A percentile compares a stretch with the other conserved stretches of the same genome.
These are phyloP conservation scores for Amniataba percoides DNA, from an alignment of 2,797 vertebrate species.

Conservation along the genomic window DNA sequence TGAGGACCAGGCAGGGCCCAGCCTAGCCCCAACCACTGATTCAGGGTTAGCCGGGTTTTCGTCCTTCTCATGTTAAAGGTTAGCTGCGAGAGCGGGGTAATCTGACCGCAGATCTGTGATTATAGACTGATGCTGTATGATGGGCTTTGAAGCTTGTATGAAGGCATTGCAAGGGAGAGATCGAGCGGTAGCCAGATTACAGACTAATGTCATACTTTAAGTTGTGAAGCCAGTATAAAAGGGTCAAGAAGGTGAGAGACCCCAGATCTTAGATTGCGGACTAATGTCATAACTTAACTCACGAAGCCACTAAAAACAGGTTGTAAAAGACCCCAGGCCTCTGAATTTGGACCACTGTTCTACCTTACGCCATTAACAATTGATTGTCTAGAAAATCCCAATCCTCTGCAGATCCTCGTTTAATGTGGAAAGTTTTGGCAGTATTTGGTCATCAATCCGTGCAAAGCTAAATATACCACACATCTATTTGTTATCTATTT, in stretches of 20 bases:
- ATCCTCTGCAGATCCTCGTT: constrained; percentile 28
- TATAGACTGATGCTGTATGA: constrained; percentile 73
- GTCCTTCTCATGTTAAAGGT: constrained; percentile 83
- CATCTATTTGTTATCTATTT: constrained; percentile 13
- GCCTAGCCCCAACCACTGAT: constrained; percentile 75
- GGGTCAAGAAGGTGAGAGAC: constrained; percentile 71
- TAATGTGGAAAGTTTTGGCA: constrained; percentile 46
- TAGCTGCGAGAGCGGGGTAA: constrained; percentile 75
- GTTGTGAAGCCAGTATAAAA: constrained; percentile 72
- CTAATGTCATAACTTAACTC: constrained; percentile 66
- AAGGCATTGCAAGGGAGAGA: constrained; percentile 58
- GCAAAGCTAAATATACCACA: constrained; percentile 18
- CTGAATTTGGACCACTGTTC: constrained; percentile 27
- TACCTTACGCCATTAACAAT: constrained; percentile 37
- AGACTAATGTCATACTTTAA: constrained; percentile 73
- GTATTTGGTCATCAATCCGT: constrained; percentile 46
- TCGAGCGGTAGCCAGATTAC: constrained; percentile 64
- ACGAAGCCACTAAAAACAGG: constrained; percentile 56
- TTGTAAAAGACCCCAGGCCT: constrained; percentile 45
- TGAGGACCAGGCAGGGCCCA: constrained; percentile 75
- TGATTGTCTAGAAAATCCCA: constrained; percentile 39
- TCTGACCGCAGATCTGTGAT: constrained; percentile 82
- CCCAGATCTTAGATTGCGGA: constrained; percentile 65
- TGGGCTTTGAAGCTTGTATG: constrained; percentile 73
- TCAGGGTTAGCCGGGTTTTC: constrained; percentile 80